These are phyloP conservation scores for Tromatobia lineatoria DNA, from an alignment of 2,888 invertebrate species.

Conservation along the genomic window DNA sequence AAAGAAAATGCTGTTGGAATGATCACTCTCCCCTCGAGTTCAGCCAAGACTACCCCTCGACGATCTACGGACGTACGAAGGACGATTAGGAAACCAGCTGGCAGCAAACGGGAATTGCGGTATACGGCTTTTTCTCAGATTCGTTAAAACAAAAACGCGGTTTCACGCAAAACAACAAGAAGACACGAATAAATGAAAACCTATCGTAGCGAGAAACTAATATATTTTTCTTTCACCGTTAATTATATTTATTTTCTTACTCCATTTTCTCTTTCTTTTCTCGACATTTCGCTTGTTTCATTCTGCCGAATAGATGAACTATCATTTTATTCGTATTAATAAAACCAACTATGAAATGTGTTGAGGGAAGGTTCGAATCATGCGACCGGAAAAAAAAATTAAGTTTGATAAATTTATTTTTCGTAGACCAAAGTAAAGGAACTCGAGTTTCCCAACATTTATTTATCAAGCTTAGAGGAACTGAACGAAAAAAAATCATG, in stretches of 20 bases:
- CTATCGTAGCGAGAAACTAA: conserved; percentile 26
- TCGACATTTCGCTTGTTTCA: not conserved
- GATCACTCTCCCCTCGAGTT: conserved; percentile 38
- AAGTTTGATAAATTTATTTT: too few species aligned
- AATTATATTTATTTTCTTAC: not conserved
- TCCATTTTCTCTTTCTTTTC: not conserved
- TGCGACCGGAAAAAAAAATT: too few species aligned
- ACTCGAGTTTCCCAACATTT: too few species aligned
- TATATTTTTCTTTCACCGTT: not conserved
- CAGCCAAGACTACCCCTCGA: conserved; percentile 47
- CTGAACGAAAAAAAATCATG: too few species aligned
- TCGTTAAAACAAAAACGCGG: conserved; percentile 45
- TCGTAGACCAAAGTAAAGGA: too few species aligned
- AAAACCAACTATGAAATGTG: not conserved
- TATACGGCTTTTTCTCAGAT: conserved; percentile 47
- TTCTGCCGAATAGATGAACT: too few species aligned
- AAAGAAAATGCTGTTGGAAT: conserved; percentile 60
- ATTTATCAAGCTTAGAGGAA: too few species aligned
- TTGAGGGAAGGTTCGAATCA: too few species aligned
- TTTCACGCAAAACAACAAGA: conserved; percentile 44
- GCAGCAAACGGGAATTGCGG: conserved; percentile 51
- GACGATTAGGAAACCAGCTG: conserved; percentile 64
- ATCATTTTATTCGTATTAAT: not conserved
- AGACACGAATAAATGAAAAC: conserved; percentile 38
- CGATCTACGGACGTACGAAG: conserved; percentile 59